Evolutionary conservation across 2,797 vertebrate genomes (phyloP).

Genomic region (Cossypha caffra): DNA sequence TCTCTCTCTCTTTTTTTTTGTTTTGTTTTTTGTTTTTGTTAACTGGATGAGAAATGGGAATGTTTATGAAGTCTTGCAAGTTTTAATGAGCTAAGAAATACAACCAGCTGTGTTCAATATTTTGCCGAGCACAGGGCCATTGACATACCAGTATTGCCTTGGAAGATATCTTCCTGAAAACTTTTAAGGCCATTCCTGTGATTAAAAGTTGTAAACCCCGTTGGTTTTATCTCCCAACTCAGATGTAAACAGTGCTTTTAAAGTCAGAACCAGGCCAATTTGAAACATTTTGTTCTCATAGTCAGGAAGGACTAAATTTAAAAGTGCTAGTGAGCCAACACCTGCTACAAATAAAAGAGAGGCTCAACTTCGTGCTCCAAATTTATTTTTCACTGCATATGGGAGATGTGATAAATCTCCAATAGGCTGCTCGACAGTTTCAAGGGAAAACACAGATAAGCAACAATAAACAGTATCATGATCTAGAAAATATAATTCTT

Average conservation of each 20-base stretch:
- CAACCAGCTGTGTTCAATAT: background rate
- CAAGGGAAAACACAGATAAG: background rate
- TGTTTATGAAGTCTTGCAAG: background rate
- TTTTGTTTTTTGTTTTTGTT: background rate
- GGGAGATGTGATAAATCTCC: background rate
- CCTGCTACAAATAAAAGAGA: constrained; percentile 20
- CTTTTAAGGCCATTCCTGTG: background rate
- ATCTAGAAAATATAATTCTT: background rate
- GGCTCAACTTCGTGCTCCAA: background rate
- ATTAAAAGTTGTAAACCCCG: background rate
- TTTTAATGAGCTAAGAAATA: background rate
- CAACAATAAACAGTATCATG: background rate
- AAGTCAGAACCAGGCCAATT: background rate
- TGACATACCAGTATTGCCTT: background rate
- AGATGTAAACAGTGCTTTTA: background rate
- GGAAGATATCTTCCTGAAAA: background rate
- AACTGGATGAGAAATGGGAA: background rate
- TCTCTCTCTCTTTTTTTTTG: too few species aligned
- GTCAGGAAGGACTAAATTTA: constrained; percentile 8
- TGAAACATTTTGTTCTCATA: constrained; percentile 36
- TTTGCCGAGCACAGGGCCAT: background rate
- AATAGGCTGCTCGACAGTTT: background rate
- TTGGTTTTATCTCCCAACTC: background rate
- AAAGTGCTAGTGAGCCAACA: constrained; percentile 39
- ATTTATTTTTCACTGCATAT: constrained; percentile 17